Evolutionary conservation across 37 sponge, comb jelly and placozoan genomes (phyloP), one percentile per base, ranked within the genome.

Genomic region (Geodia barretti): DNA sequence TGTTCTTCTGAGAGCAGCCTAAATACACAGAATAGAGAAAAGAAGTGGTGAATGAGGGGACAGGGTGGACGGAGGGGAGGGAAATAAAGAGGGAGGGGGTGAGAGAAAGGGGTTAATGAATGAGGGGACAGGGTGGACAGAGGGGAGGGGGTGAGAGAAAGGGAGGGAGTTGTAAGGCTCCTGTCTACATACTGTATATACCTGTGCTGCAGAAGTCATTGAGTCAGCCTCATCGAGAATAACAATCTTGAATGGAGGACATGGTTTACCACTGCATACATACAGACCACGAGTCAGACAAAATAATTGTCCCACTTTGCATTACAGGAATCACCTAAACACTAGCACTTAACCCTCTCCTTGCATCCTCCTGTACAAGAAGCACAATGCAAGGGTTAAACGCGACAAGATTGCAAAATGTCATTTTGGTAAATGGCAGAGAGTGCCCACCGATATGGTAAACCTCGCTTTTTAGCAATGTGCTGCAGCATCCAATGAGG

Each of bases 171-270:
- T 2, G 7, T 36, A 4, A 37, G 72, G 11, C 9, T 70, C 5
- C 11, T 70, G 32, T 8, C 38, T 34, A 37, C 23, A 21, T 29
- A 72, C 14, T 68, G 28, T 31, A 39, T 14, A 62, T 23, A 93
- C 97, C 88, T 97, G 99, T 30, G 99, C 99, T 80, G 84, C 82
- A 39, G 77, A 28, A 4, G 99, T 99, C 99, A 99, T 99, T 41
- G 88, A 92, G 86, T 99, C 99, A 3, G 99, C 99, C 64, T 99
- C 99, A 81, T 99, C 99, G 20, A 99, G 86, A 19, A 99, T 92
- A 9, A 96, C 79, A 28, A 99, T 86, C 76, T 97, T 95, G 64
- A 87, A 86, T 19, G 96, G 89, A 17, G 98, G 98, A 59, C 91
- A 95, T 8, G 79, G 81, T n/a, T 64, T 76, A 0, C 98, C 98